Conservation (phyloP, 1,140 invertebrate species). For the Drosophila cardini region DNA sequence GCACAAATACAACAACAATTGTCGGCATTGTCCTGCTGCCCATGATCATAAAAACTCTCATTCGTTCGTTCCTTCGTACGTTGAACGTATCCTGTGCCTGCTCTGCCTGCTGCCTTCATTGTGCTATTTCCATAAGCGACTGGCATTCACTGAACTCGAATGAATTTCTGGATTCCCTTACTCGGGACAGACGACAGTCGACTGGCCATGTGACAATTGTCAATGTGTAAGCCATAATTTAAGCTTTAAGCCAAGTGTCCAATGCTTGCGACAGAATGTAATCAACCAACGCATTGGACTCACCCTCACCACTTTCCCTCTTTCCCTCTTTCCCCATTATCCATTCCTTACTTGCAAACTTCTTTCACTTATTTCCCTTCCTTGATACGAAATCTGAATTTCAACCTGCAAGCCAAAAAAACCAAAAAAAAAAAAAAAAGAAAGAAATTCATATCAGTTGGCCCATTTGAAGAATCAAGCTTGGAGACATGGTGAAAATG, state of each 20-base stretch:
- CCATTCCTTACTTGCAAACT: background rate
- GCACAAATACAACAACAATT: background rate
- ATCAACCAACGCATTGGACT: conserved; percentile 23
- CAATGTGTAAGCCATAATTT: conserved; percentile 72
- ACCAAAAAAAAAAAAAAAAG: background rate
- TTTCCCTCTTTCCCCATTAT: background rate
- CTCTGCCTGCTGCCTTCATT: conserved; percentile 42
- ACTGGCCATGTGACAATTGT: conserved; percentile 71
- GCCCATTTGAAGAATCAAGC: conserved; percentile 26
- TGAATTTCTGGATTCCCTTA: conserved; percentile 37
- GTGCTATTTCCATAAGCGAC: conserved; percentile 50
- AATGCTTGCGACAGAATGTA: conserved; percentile 37
- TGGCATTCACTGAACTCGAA: conserved; percentile 42
- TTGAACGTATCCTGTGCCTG: conserved; percentile 32
- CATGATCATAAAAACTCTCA: conserved; percentile 33
- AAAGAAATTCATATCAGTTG: conserved; percentile 20
- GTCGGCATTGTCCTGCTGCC: background rate
- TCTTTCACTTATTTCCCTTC: too few relatives aligned
- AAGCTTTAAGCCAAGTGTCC: conserved; percentile 60
- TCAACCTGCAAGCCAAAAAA: conserved; percentile 25
- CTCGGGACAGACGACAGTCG: background rate
- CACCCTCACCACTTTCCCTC: background rate
- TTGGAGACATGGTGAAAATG: conserved; percentile 23
- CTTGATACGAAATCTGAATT: conserved; percentile 6
- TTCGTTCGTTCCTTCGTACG: background rate